Evolutionary conservation across 64 coral and sea anemone genomes (phyloP), one percentile per base, ranked within the genome.

Genomic region (Pocillopora verrucosa): DNA sequence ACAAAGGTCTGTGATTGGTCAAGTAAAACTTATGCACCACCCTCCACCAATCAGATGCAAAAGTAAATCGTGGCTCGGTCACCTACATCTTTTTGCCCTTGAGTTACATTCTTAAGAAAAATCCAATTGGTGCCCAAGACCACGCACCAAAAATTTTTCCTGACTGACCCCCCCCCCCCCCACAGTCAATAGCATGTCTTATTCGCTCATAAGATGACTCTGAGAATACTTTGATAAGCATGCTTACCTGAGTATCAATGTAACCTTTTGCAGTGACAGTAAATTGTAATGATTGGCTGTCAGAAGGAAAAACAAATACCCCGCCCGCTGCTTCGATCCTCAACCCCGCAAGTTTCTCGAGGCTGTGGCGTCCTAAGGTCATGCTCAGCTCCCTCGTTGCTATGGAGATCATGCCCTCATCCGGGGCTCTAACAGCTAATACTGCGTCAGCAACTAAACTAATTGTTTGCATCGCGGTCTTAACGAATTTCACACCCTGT

Each of bases 341-440:
- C 56, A 51, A n/a, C 22, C 63, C 81, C 35, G 36, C 61, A 51
- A 84, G 62, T 69, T 68, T 84, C 22, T 34, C 36, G 7, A 12
- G 81, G 62, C 34, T 69, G 20, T 68, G 63, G 36, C 81, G 81
- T 45, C 81, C 81, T 84, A 84, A 84, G 0, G 62, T 69, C 81
- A 84, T 84, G 36, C 16, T 20, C 62, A 70, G 22, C 20, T 68
- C 81, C 68, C 0, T 84, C 10, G 81, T 84, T 11, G 41, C 41
- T 10, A 84, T 84, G n/a, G 62, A 69, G 1, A 20, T 84, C 36
- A 56, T n/a, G 41, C 51, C 63, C 20, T 84, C 81, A 69, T 84
- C 63, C 17, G 81, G 62, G 19, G 68, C 81, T 22, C 65, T 84
- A 5, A 84, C 12, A 17, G 81, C 34, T 36, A 84, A 9, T 15